Conservation (phyloP, 2,888 invertebrate species). For the Tuta absoluta region DNA sequence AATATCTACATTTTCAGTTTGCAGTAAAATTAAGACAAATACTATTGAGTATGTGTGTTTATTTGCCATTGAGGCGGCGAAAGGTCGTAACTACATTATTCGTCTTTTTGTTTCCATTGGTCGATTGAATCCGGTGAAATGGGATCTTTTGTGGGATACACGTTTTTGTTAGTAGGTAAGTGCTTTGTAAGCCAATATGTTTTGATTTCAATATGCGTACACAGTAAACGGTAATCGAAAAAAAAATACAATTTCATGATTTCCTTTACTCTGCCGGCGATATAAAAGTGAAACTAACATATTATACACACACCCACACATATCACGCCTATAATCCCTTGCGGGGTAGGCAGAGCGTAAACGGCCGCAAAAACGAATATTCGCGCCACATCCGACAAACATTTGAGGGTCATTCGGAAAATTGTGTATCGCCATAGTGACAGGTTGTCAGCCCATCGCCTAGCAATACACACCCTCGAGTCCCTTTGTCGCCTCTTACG, state of each 20-base stretch:
- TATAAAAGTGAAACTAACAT: no score
- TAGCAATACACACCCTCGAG: no score
- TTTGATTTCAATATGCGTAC: background rate
- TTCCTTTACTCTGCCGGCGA: no score
- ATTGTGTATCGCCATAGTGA: no score
- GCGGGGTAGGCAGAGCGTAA: no score
- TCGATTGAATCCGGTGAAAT: conserved; percentile 17
- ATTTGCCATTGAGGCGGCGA: conserved; percentile 34
- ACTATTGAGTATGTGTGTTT: conserved; percentile 38
- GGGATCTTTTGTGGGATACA: conserved; percentile 19
- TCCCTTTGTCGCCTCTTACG: no score
- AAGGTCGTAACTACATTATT: conserved; percentile 21
- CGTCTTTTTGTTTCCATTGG: conserved; percentile 24
- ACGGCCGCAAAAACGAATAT: no score
- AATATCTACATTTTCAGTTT: conserved; percentile 26
- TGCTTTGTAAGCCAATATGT: conserved; percentile 16
- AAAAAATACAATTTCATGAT: background rate
- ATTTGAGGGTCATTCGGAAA: no score
- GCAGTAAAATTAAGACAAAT: conserved; percentile 38
- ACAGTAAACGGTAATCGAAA: background rate
- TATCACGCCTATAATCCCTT: no score
- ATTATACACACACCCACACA: no score
- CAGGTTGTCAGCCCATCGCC: no score
- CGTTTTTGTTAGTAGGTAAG: conserved; percentile 10
- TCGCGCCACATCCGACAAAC: no score